A percentile compares a stretch with the other conserved stretches of the same genome.
These are phyloP conservation scores for Mellilla xanthometata DNA, from an alignment of 2,888 invertebrate species.

Conservation along the genomic window DNA sequence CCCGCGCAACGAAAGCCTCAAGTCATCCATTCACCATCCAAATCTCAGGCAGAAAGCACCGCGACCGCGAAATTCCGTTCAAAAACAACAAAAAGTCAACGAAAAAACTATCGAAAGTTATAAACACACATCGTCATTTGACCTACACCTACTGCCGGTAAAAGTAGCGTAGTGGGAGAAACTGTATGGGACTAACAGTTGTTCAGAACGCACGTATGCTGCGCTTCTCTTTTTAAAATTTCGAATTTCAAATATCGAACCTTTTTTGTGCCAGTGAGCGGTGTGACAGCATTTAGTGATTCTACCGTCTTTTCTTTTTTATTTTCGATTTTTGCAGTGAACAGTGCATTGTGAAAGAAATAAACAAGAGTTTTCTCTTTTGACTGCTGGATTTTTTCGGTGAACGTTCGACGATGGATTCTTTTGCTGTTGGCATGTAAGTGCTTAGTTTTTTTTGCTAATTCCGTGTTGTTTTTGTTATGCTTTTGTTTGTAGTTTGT, in stretches of 20 bases:
- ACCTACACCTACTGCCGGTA: conserved; percentile 29
- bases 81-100: conserved; percentile 24
- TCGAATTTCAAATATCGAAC: conserved; percentile 1
- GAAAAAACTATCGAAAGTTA: conserved; percentile 37
- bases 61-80: conserved; percentile 27
- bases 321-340: conserved; percentile 7
- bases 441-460: conserved; percentile 25
- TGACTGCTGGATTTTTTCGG: conserved; percentile 39
- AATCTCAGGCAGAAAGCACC: conserved; percentile 46
- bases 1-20: conserved; percentile 38
- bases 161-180: conserved; percentile 37
- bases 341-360: conserved; percentile 31
- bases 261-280: conserved; percentile 7
- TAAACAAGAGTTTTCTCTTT: conserved; percentile 42
- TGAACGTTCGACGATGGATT: conserved; percentile 39
- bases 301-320: neutral
- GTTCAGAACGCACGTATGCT: conserved; percentile 26
- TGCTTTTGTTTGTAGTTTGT: neutral
- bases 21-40: conserved; percentile 53
- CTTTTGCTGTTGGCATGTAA: conserved; percentile 36
- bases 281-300: conserved; percentile 1
- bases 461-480: neutral
- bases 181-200: conserved; percentile 37
- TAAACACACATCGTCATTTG: conserved; percentile 24
- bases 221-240: conserved; percentile 13